Evolutionary conservation across 2,113 vertebrate genomes (phyloP).

Genomic region (Hyla sarda): DNA sequence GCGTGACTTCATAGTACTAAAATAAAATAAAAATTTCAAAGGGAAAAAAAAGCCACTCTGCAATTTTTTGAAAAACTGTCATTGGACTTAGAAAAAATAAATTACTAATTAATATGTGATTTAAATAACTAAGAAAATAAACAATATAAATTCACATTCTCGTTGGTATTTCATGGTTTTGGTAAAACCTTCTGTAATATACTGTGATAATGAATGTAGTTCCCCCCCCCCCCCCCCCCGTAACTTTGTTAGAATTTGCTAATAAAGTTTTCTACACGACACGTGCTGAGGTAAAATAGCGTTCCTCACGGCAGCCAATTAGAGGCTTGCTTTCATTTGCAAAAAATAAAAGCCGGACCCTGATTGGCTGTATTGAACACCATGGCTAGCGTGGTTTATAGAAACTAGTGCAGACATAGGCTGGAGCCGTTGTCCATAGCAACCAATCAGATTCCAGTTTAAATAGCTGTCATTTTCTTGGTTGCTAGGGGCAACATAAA

Average conservation of each 20-base stretch:
- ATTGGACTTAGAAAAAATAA: too few species aligned
- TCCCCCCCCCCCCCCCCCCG: too few species aligned
- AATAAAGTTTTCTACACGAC: slow-evolving; percentile 8
- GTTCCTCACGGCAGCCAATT: neutral
- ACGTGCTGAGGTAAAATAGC: too few species aligned
- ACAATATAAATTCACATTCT: neutral
- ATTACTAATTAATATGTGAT: too few species aligned
- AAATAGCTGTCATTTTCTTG: neutral
- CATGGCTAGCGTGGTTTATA: too few species aligned
- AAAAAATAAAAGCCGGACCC: neutral
- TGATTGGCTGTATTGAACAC: too few species aligned
- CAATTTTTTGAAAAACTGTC: too few species aligned
- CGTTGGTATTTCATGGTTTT: too few species aligned
- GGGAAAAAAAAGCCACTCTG: too few species aligned
- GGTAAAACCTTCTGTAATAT: neutral
- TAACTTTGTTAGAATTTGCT: neutral
- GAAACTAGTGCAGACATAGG: neutral
- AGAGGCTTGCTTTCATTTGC: neutral
- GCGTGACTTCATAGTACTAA: too few species aligned
- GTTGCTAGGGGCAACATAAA: neutral
- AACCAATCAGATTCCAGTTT: neutral
- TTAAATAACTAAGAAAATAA: neutral
- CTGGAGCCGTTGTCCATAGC: neutral
- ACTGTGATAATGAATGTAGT: neutral
- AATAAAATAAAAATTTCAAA: too few species aligned